Evolutionary conservation across 2,113 vertebrate genomes (phyloP).

Genomic region (Megalops atlanticus): DNA sequence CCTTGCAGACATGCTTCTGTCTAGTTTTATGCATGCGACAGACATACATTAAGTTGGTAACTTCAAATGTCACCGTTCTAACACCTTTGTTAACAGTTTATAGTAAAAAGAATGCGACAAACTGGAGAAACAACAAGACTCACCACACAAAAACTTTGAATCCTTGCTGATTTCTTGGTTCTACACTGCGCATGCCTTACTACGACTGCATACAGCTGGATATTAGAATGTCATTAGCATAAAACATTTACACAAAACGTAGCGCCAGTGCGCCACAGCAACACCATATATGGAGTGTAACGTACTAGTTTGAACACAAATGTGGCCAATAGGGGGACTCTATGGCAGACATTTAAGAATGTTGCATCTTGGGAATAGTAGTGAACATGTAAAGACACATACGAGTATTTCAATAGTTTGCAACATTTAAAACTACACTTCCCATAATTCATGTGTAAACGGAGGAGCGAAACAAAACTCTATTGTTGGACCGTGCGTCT

Average conservation of each 20-base stretch:
- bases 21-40: background rate
- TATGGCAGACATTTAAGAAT: slow-evolving; percentile 20
- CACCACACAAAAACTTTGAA: slow-evolving; percentile 41
- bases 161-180: slow-evolving; percentile 32
- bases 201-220: slow-evolving; percentile 42
- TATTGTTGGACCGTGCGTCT: slow-evolving; percentile 27
- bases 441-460: slow-evolving; percentile 12
- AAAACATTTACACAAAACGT: slow-evolving; percentile 31
- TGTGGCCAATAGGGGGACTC: slow-evolving; percentile 23
- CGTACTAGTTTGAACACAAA: slow-evolving; percentile 31
- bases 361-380: slow-evolving; percentile 37
- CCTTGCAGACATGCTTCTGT: slow-evolving; percentile 15
- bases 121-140: slow-evolving; percentile 32
- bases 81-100: background rate
- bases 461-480: slow-evolving; percentile 9
- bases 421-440: slow-evolving; percentile 26
- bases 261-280: slow-evolving; percentile 26
- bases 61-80: background rate
- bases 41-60: background rate
- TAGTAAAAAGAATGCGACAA: background rate
- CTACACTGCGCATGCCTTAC: slow-evolving; percentile 41
- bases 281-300: slow-evolving; percentile 40
- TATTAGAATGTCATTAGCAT: slow-evolving; percentile 44
- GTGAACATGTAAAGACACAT: slow-evolving; percentile 4
- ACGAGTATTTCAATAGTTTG: background rate